Evolutionary conservation across 2,113 vertebrate genomes (phyloP).

Genomic region (Prolemur simus): DNA sequence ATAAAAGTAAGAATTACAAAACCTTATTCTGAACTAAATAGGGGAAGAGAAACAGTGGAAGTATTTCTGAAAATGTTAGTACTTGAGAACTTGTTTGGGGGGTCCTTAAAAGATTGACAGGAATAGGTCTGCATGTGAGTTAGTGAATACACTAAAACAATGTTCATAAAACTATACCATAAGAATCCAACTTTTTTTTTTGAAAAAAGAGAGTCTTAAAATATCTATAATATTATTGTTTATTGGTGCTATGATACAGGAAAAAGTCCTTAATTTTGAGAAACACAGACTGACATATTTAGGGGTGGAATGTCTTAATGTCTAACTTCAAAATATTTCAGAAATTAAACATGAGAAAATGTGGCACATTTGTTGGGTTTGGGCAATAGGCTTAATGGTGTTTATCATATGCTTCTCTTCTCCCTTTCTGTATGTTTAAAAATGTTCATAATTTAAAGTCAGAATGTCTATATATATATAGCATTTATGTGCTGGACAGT

Average conservation of each 20-base stretch:
- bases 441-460: not conserved
- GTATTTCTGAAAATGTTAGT: not conserved
- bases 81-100: not conserved
- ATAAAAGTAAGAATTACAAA: not conserved
- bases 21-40: not conserved
- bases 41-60: not conserved
- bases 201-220: not conserved
- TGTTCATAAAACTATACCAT: not conserved
- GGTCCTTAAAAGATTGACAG: not conserved
- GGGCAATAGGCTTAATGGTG: not conserved
- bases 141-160: not conserved
- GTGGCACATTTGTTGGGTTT: not conserved
- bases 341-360: not conserved
- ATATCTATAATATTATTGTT: not conserved
- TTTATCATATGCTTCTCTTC: not conserved
- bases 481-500: not conserved
- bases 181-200: not conserved
- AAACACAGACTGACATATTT: not conserved
- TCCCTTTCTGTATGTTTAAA: conserved; percentile 19
- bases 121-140: not conserved
- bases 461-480: not conserved
- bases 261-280: conserved; percentile 7
- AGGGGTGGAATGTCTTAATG: not conserved
- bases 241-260: not conserved
- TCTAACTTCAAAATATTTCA: conserved; percentile 51